Base-by-base conservation (phyloP, 1,140 invertebrate genomes). In the Dendrolimus kikuchii region DNA sequence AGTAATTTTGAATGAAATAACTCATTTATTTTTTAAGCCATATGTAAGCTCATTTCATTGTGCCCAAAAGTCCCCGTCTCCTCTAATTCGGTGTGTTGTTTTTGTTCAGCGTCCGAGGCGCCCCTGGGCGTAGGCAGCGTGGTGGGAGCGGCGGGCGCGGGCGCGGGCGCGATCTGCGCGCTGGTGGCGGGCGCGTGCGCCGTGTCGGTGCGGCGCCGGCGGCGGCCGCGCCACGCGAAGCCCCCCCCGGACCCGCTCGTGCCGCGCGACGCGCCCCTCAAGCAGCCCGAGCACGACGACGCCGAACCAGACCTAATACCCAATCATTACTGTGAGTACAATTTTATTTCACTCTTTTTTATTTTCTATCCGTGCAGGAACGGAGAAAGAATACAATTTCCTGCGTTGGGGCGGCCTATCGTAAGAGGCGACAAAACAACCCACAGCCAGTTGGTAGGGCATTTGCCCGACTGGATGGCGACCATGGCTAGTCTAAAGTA, bases 271-370 rank as follows among this genome's bases (percentile, higher is more conserved):
- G 40, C 55, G 44, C 46, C 55, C 5, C 55, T 56, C 49, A 77
- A 82, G 57, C 63, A 51, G 41, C 49, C 59, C 4, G 75, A 80
- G 4, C 75, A 71, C 58, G 79, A 82, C 54, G 79, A 82, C 53
- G 67, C 77, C 39, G 79, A 82, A 57, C 79, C 79, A 1, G 79
- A 74, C 47, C 64, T 74, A 41, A 74, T 74, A 60, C 72, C 72
- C 6, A 75, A 75, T 45, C 66, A 75, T 47, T 75, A 72, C 51
- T 74, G 71, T 74, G 39, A 71, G 71, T 71, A 50, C 40, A 23
- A 23, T 23, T 23, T 23, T 3, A 23, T 23, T 23, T 23, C 23
- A 23, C 23, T 3, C 23, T 23, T 23, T 3, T 23, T 23, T 23
- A 23, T 23, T n/a, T n/a, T n/a, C n/a, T n/a, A n/a, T n/a, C n/a